A percentile compares a stretch with the other conserved stretches of the same genome.
phyloP scores from a whole-genome alignment of 1,140 invertebrate species.

The Drosophila lini region DNA sequence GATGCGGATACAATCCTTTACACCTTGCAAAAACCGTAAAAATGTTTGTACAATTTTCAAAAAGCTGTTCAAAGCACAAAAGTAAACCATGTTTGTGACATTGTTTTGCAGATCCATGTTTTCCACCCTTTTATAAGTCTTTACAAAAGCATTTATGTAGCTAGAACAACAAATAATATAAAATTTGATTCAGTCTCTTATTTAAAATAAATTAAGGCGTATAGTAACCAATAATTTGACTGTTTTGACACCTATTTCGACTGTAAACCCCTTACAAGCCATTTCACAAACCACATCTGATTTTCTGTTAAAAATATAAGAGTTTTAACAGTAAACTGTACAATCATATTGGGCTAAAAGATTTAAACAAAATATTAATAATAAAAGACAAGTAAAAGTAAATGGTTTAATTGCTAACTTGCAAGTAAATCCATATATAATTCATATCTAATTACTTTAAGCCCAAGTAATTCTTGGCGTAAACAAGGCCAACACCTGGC shows the following conservation, averaged over 20 bases:
- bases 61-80: background rate
- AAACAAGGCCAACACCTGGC: background rate
- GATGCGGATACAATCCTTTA: background rate
- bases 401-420: no score
- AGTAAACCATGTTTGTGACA: background rate
- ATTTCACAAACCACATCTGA: background rate
- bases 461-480: background rate
- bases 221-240: no score
- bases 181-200: no score
- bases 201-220: no score
- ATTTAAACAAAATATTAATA: background rate
- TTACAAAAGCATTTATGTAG: no score
- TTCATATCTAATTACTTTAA: slow-evolving; percentile 1
- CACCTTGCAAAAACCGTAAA: background rate
- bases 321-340: background rate
- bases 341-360: background rate
- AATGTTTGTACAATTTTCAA: background rate
- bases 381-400: background rate
- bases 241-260: background rate
- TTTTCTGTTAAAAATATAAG: background rate
- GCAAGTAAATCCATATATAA: background rate
- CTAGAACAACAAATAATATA: no score
- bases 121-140: background rate
- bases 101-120: background rate
- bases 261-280: background rate